phyloP scores from a whole-genome alignment of 1,140 invertebrate species.

The Zaprionus africanus region DNA sequence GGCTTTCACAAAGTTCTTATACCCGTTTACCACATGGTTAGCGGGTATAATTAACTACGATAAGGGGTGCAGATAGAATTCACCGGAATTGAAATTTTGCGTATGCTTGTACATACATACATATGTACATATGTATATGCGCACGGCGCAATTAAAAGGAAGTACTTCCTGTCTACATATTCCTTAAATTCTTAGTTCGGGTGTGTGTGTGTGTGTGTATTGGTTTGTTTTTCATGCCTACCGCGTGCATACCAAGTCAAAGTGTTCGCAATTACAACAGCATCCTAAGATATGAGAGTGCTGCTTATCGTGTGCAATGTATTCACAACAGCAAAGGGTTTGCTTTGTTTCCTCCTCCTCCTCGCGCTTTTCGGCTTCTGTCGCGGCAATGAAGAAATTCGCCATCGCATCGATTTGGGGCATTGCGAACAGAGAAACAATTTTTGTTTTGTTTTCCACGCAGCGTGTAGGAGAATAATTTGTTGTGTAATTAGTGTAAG shows the following conservation, averaged over 20 bases:
- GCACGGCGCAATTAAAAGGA: background rate
- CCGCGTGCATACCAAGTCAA: conserved; percentile 84
- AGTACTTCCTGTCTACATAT: background rate
- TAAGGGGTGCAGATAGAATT: too few relatives aligned
- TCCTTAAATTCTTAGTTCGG: background rate
- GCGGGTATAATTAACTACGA: too few relatives aligned
- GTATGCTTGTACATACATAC: too few relatives aligned
- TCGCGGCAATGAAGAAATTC: conserved; percentile 46
- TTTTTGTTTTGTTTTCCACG: conserved; percentile 23
- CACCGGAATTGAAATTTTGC: too few relatives aligned
- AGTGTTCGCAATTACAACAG: conserved; percentile 86
- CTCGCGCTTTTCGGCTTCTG: conserved; percentile 33
- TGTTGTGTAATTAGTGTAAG: conserved; percentile 20
- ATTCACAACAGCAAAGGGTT: conserved; percentile 87
- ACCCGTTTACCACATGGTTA: too few relatives aligned
- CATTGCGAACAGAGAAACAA: background rate
- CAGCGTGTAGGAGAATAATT: conserved; percentile 60
- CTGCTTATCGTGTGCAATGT: conserved; percentile 85
- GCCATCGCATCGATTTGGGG: conserved; percentile 38
- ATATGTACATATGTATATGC: too few relatives aligned
- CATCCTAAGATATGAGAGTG: conserved; percentile 86
- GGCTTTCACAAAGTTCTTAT: too few relatives aligned
- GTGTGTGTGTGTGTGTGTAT: background rate
- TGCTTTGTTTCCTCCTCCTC: conserved; percentile 35
- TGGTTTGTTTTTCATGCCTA: conserved; percentile 9